phyloP scores from a whole-genome alignment of 1,140 invertebrate genomes.

The Charaxes varanes region DNA sequence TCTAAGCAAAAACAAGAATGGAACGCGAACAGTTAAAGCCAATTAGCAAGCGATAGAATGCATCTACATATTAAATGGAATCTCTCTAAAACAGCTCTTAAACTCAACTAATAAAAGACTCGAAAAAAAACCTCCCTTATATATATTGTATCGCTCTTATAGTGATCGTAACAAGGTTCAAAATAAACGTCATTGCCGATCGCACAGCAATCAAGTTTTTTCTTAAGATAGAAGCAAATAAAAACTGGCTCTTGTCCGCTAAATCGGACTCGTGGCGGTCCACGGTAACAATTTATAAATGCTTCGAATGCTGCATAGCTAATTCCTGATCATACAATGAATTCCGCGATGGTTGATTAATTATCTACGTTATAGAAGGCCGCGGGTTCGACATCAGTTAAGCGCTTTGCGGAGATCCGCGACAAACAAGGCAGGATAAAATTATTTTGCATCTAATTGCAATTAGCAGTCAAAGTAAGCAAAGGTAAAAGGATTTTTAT shows the following conservation, averaged over 20 bases:
- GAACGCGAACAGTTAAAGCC: conserved; percentile 47
- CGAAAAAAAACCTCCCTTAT: too few relatives aligned
- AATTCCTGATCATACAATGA: background rate
- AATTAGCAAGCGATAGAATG: conserved; percentile 42
- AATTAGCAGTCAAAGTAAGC: too few relatives aligned
- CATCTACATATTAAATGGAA: conserved; percentile 8
- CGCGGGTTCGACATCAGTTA: too few relatives aligned
- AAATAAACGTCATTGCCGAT: background rate
- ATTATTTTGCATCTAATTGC: too few relatives aligned
- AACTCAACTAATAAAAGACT: background rate
- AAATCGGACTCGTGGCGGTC: conserved; percentile 6
- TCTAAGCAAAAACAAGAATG: conserved; percentile 44
- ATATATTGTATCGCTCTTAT: conserved; percentile 11
- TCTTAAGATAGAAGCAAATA: conserved; percentile 3
- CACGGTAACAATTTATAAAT: conserved; percentile 9
- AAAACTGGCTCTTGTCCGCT: conserved; percentile 12
- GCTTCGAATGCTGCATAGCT: conserved; percentile 1
- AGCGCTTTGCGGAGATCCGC: too few relatives aligned
- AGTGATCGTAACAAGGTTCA: background rate
- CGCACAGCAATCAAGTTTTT: background rate
- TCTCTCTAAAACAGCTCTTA: conserved; percentile 5
- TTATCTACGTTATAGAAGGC: background rate
- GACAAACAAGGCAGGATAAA: too few relatives aligned
- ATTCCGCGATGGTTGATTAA: too few relatives aligned
- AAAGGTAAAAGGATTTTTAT: too few relatives aligned